phyloP scores from a whole-genome alignment of 1,140 invertebrate genomes.

The Rhagoletis zephyria region DNA sequence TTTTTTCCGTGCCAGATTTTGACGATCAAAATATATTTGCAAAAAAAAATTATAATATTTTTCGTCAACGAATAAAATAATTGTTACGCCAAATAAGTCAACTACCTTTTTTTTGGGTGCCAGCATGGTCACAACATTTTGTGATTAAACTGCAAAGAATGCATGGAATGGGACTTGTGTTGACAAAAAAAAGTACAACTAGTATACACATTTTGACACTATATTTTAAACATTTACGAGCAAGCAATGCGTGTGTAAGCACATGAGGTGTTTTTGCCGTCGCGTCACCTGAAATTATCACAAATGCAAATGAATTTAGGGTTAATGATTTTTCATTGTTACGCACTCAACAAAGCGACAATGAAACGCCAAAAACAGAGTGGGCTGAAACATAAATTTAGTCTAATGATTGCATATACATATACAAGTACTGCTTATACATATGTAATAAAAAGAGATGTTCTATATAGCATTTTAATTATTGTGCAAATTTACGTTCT shows the following conservation, averaged over 20 bases:
- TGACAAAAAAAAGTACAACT: too few relatives aligned
- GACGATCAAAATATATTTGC: not conserved
- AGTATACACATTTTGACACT: not conserved
- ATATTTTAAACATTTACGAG: not conserved
- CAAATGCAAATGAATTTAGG: conserved; percentile 42
- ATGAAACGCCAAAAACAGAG: not conserved
- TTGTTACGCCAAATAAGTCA: not conserved
- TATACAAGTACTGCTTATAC: not conserved
- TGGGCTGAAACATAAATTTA: not conserved
- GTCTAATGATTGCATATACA: too few relatives aligned
- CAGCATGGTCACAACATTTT: not conserved
- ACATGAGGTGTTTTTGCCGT: not conserved
- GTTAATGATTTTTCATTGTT: conserved; percentile 47
- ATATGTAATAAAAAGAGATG: not conserved
- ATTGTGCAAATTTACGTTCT: too few relatives aligned
- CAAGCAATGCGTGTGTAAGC: not conserved
- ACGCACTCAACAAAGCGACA: conserved; percentile 34
- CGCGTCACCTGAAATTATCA: conserved; percentile 29
- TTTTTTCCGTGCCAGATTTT: not conserved
- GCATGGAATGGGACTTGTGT: not conserved
- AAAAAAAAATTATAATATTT: not conserved
- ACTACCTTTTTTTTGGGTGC: not conserved
- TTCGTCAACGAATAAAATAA: too few relatives aligned
- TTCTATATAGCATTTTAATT: too few relatives aligned
- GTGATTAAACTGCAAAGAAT: conserved; percentile 6